Evolutionary conservation across 2,797 vertebrate genomes (phyloP), one percentile per base, ranked within the genome.

Genomic region (Amblyraja radiata): DNA sequence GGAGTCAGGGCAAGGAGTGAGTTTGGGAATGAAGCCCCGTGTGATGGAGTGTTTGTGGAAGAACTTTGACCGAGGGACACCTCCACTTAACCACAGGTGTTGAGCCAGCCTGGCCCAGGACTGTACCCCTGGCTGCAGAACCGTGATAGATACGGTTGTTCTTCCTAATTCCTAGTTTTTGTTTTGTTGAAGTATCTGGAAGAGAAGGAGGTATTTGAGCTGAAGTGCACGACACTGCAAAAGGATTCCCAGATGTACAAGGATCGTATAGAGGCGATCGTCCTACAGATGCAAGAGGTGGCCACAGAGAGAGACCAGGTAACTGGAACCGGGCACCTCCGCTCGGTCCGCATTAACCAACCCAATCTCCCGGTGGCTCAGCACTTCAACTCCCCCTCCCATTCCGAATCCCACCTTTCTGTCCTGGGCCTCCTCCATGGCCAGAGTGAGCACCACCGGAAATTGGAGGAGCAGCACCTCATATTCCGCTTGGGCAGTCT

Each of bases 241-340:
- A 98, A 97, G 93, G 98, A 99, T 93, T 95, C 96, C 4, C 96
- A 95, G 95, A 97, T 98, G 96, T 99, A 98, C 94, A 97, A 96
- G 14, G 97, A 97, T 16, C 96, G 97, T 28, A 97, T 97, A 8
- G 97, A 98, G 93, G 97, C 97, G 18, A 96, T 97, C 78, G 93
- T 99, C 93, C 95, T 96, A 93, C 98, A 99, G 95, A 96, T 98
- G 97, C 97, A 98, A 93, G 98, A 99, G 94, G 97, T 99, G 71
- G 97, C 97, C 93, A 93, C 93, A 0, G 98, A 99, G 95, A 96
- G 98, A 93, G 97, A 99, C 95, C 97, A 98, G 98, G 98, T 98
- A 93, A 93, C 61, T 21, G 7, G 6, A 54, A 46, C 8, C 13
- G 9, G 13, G 16, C 11, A 36, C 13, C 1, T 46, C 5, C 25